Evolutionary conservation across 1,140 invertebrate genomes (phyloP), one percentile per base, ranked within the genome.

Genomic region (Acarapis woodi): DNA sequence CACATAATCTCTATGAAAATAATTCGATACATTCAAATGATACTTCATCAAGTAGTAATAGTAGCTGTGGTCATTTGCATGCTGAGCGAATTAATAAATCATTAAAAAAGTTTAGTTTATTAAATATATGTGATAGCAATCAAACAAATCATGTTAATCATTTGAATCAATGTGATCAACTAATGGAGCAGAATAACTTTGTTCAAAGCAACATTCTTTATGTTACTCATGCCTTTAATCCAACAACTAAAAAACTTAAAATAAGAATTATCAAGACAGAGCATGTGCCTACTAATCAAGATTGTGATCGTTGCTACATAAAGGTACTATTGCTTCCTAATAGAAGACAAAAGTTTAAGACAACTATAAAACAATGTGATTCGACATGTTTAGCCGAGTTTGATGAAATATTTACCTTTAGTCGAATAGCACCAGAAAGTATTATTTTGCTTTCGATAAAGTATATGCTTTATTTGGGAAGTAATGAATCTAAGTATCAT

Each of bases 311-410:
- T n/a, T 42, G 47, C 18, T 53, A 77, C 67, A 74, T 88, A 19
- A 65, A 79, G 25, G 58, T 87, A 39, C 64, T 87, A 21, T 58
- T 88, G 44, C 54, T 87, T 36, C 83, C 82, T 0, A 70, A 73
- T 44, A 83, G 83, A 48, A 85, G 83, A 53, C 78, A 85, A 50
- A 77, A 82, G 46, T 74, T 76, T 52, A 87, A 87, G 57, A 87
- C 79, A 3, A 88, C 87, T 56, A 67, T 78, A 38, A 67, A 72
- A 41, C 46, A 46, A 19, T 67, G 78, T 38, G 67, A 71, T 40
- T 46, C 46, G 21, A 78, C 78, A 2, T 71, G 77, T 46, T 77
- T 73, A 49, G 79, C 80, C 2, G 71, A 79, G 48, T 87, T 77
- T 49, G 73, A 83, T 65, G 82, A 88, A 52, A 80, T 73, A 46